Evolutionary conservation across 2,797 vertebrate genomes (phyloP).

Genomic region (Acanthis flammea): DNA sequence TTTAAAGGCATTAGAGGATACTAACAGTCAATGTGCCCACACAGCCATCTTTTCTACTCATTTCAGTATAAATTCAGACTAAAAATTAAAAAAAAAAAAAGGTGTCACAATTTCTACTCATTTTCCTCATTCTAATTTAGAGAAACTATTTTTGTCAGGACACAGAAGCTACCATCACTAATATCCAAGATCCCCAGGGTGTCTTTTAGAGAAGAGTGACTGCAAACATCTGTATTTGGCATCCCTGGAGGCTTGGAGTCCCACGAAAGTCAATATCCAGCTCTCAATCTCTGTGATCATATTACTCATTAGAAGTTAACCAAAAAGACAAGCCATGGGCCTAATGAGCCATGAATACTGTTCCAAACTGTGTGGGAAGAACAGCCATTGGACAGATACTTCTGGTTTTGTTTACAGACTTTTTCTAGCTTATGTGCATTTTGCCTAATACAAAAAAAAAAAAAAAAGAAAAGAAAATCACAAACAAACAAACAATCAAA

Average conservation of each 20-base stretch:
- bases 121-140: background rate
- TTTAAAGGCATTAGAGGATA: background rate
- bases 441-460: background rate
- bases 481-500: too few species aligned
- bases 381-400: background rate
- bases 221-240: background rate
- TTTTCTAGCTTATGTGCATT: background rate
- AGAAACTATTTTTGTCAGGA: background rate
- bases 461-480: accelerated
- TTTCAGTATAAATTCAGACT: background rate
- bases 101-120: background rate
- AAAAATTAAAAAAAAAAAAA: background rate
- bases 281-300: background rate
- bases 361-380: background rate
- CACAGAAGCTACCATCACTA: background rate
- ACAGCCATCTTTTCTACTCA: background rate
- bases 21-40: accelerated
- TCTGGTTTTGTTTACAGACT: background rate
- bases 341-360: background rate
- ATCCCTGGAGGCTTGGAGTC: background rate
- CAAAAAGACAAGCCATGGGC: background rate
- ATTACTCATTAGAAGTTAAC: background rate
- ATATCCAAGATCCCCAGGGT: background rate
- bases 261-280: background rate
- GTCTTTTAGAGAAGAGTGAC: background rate